phyloP scores from a whole-genome alignment of 30 jellyfish, hydroid and myxozoan species.

The Pseudorhiza aurosa region DNA sequence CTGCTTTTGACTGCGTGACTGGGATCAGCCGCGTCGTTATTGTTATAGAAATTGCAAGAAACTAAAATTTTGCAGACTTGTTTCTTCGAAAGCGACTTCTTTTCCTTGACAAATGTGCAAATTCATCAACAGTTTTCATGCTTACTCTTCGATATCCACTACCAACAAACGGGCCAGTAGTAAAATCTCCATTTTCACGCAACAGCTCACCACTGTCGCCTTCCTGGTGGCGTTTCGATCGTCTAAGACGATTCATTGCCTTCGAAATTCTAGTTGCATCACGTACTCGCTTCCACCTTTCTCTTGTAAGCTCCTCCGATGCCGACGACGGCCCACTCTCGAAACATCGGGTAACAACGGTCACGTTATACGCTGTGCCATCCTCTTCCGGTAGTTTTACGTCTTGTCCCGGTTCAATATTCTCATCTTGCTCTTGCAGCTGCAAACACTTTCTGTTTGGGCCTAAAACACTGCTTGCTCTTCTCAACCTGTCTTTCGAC shows the following conservation, averaged over 20 bases:
- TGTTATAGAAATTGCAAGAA: no score
- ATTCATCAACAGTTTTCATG: conserved; percentile 44
- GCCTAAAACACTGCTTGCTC: conserved; percentile 46
- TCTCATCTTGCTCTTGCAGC: conserved; percentile 31
- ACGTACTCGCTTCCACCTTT: conserved; percentile 28
- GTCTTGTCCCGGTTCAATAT: conserved; percentile 27
- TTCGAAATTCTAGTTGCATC: conserved; percentile 15
- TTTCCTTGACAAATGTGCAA: neutral
- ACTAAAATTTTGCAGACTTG: neutral
- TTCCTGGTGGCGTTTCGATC: conserved; percentile 3
- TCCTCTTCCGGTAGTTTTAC: conserved; percentile 1
- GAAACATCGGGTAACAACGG: conserved; percentile 51
- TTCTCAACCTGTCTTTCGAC: conserved; percentile 1
- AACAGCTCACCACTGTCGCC: neutral
- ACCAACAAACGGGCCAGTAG: neutral
- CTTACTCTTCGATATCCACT: conserved; percentile 66
- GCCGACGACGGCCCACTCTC: conserved; percentile 39
- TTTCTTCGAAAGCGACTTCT: conserved; percentile 9
- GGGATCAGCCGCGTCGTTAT: no score
- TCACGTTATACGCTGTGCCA: conserved; percentile 4
- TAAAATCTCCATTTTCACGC: neutral
- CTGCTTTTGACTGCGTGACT: no score
- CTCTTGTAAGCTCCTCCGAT: neutral
- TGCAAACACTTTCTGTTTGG: conserved; percentile 38
- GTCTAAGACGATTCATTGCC: conserved; percentile 36